These are phyloP conservation scores for Oncorhynchus kisutch DNA, from an alignment of 2,113 vertebrate species.

Conservation along the genomic window DNA sequence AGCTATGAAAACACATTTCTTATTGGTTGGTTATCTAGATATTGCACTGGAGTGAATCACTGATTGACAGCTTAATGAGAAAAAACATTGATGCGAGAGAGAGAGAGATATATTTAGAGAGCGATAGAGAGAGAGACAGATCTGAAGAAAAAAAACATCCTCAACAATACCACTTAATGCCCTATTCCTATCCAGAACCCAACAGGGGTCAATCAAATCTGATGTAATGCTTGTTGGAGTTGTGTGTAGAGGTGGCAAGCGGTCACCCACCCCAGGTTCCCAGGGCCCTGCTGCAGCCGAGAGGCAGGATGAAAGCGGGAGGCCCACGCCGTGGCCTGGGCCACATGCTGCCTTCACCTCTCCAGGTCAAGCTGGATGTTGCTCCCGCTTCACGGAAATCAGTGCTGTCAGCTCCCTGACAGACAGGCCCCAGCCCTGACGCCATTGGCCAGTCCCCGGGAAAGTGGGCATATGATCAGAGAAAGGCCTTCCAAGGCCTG, in stretches of 20 bases:
- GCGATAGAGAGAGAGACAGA: conserved; percentile 26
- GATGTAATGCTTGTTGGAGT: conserved; percentile 65
- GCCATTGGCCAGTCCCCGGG: conserved; percentile 60
- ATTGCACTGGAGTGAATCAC: too few relatives aligned
- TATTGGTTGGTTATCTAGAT: too few relatives aligned
- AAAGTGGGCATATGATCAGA: conserved; percentile 53
- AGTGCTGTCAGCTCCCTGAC: conserved; percentile 67
- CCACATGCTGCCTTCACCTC: conserved; percentile 54
- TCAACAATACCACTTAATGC: conserved; percentile 41
- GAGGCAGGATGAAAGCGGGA: too few relatives aligned
- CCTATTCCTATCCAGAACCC: conserved; percentile 38
- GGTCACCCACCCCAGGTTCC: conserved; percentile 58
- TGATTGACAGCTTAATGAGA: too few relatives aligned
- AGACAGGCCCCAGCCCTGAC: conserved; percentile 44
- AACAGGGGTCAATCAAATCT: conserved; percentile 66
- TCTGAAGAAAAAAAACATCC: conserved; percentile 56
- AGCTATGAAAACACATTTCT: too few relatives aligned
- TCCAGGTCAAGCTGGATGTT: conserved; percentile 53
- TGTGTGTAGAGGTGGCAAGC: conserved; percentile 63
- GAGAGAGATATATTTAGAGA: conserved; percentile 17
- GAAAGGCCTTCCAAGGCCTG: conserved; percentile 16
- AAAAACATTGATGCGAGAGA: too few relatives aligned
- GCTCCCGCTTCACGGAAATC: conserved; percentile 70
- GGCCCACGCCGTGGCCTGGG: conserved; percentile 41
- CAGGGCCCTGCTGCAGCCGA: conserved; percentile 46